phyloP scores from a whole-genome alignment of 2,888 invertebrate genomes.

The Galeopsomyia nigrocyanea region DNA sequence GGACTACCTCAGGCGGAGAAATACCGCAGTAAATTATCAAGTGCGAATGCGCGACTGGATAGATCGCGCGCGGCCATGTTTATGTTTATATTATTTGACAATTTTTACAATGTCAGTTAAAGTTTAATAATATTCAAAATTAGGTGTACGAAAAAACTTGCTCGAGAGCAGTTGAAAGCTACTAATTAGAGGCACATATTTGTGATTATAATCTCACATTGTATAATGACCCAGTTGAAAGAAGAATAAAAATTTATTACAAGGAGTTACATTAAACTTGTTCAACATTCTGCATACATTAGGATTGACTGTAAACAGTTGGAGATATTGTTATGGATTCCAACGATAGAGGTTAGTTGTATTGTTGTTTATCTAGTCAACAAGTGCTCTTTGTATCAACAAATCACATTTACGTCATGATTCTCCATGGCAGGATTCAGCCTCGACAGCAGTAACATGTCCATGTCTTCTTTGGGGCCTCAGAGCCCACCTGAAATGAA shows the following conservation, averaged over 20 bases:
- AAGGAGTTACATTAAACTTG: neutral
- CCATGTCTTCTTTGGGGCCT: conserved; percentile 79
- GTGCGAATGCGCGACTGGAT: no score
- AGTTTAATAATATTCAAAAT: neutral
- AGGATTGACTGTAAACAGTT: neutral
- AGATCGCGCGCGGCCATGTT: conserved; percentile 32
- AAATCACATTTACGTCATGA: conserved; percentile 5
- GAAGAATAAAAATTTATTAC: neutral
- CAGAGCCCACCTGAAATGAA: conserved; percentile 91
- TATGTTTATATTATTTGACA: conserved; percentile 34
- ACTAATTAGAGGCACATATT: neutral
- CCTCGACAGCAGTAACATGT: conserved; percentile 79
- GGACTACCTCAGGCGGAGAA: no score
- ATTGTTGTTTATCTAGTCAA: neutral
- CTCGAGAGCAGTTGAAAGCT: no score
- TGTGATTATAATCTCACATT: conserved; percentile 1
- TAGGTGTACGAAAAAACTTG: neutral
- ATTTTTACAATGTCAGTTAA: neutral
- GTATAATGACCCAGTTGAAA: conserved; percentile 5
- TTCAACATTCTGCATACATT: neutral
- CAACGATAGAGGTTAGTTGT: conserved; percentile 45
- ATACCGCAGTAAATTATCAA: no score
- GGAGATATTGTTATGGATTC: conserved; percentile 37
- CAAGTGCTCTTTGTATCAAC: conserved; percentile 1
- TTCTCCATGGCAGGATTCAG: conserved; percentile 74